Conservation (phyloP, 1,140 invertebrate species). For the Atta cephalotes region DNA sequence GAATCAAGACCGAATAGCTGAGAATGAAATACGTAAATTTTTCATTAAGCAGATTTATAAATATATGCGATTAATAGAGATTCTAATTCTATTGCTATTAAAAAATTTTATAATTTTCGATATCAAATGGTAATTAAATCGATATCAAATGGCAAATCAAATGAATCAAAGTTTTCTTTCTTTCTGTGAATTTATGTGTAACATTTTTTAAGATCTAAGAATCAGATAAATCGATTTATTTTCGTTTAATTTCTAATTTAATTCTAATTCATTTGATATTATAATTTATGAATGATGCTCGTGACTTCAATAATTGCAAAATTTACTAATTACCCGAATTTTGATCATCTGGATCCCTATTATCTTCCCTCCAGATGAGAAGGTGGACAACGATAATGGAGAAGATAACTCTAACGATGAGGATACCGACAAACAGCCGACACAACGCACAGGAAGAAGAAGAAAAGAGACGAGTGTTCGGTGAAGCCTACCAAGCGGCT, state of each 20-base stretch:
- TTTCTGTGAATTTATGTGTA: neutral
- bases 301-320: neutral
- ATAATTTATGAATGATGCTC: neutral
- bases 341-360: neutral
- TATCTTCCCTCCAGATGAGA: constrained; percentile 7
- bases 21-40: neutral
- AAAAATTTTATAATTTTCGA: neutral
- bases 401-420: constrained; percentile 33
- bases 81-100: neutral
- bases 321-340: constrained; percentile 6
- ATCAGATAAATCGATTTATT: neutral
- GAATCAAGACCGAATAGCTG: constrained; percentile 65
- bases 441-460: constrained; percentile 69
- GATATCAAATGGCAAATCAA: neutral
- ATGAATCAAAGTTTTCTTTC: neutral
- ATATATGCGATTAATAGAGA: neutral
- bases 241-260: neutral
- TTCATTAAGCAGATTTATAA: neutral
- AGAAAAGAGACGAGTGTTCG: constrained; percentile 80
- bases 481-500: constrained; percentile 77
- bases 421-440: constrained; percentile 55
- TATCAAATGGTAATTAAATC: neutral
- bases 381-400: constrained; percentile 57
- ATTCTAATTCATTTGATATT: neutral
- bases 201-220: neutral